Evolutionary conservation across 1,140 invertebrate species (phyloP).

Genomic region (Gryllus bimaculatus): DNA sequence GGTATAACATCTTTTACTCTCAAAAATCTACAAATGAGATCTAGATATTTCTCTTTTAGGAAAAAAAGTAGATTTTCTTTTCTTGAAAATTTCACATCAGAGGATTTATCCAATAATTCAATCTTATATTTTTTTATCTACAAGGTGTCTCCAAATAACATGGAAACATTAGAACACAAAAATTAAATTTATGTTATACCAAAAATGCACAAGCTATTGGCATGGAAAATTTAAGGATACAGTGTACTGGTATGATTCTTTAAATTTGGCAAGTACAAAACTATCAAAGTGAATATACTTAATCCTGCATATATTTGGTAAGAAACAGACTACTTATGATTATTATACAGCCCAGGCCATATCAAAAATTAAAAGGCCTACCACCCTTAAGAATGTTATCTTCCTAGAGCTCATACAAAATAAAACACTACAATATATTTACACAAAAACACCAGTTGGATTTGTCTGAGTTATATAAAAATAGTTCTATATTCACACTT

Average conservation of each 20-base stretch:
- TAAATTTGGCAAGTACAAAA: neutral
- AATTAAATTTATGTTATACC: neutral
- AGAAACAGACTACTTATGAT: conserved; percentile 8
- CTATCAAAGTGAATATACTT: neutral
- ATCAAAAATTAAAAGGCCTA: conserved; percentile 14
- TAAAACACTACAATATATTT: conserved; percentile 13
- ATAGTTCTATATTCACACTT: conserved; percentile 15
- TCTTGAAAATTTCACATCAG: neutral
- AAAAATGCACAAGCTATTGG: neutral
- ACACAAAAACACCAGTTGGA: conserved; percentile 8
- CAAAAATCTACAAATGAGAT: no score
- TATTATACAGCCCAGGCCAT: conserved; percentile 15
- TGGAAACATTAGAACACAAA: neutral
- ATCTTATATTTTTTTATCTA: neutral
- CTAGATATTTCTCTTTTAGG: no score
- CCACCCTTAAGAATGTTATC: conserved; percentile 15
- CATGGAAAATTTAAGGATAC: neutral
- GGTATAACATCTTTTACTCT: no score
- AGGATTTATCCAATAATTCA: neutral
- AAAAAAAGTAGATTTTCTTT: no score
- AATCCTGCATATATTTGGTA: conserved; percentile 5
- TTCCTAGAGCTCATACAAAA: conserved; percentile 5
- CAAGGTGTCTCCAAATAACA: neutral
- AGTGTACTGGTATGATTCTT: neutral
- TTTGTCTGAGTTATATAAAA: conserved; percentile 14